phyloP scores from a whole-genome alignment of 2,888 invertebrate species.

The Drosophila algonquin region DNA sequence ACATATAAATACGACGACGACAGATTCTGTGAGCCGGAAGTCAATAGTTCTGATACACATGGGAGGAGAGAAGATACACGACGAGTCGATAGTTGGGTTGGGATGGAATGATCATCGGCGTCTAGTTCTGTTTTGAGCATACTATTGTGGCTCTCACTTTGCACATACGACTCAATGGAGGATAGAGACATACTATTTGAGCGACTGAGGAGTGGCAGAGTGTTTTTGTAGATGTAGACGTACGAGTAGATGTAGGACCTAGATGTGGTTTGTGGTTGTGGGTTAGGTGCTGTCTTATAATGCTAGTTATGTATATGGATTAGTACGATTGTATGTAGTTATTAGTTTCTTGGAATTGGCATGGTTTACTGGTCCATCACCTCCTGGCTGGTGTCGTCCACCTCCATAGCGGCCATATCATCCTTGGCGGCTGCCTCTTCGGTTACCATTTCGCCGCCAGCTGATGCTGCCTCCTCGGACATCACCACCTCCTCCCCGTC shows the following conservation, averaged over 20 bases:
- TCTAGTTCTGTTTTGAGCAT: neutral
- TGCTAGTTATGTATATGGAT: slow-evolving; percentile 53
- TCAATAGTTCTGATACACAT: neutral
- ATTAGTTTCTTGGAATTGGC: slow-evolving; percentile 40
- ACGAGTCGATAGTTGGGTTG: neutral
- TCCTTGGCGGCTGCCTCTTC: slow-evolving; percentile 78
- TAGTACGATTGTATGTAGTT: slow-evolving; percentile 56
- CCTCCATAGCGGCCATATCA: slow-evolving; percentile 83
- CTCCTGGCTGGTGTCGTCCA: slow-evolving; percentile 84
- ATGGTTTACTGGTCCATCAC: slow-evolving; percentile 83
- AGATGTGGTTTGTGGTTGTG: slow-evolving; percentile 1
- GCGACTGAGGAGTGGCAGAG: neutral
- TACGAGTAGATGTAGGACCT: neutral
- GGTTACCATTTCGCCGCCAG: slow-evolving; percentile 80
- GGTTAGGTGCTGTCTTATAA: slow-evolving; percentile 31
- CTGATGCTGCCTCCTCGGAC: slow-evolving; percentile 66
- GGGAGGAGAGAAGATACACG: neutral
- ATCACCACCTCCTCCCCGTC: slow-evolving; percentile 81
- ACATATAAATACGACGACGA: no score
- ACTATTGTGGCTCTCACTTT: neutral
- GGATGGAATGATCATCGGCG: neutral
- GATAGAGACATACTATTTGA: neutral
- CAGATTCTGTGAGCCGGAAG: neutral
- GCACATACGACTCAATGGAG: neutral
- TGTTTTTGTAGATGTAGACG: neutral